Percentiles rank a stretch among this genome's conserved stretches.
These are phyloP conservation scores for Hyposoter didymator DNA, from an alignment of 2,888 invertebrate genomes.

Conservation along the genomic window DNA sequence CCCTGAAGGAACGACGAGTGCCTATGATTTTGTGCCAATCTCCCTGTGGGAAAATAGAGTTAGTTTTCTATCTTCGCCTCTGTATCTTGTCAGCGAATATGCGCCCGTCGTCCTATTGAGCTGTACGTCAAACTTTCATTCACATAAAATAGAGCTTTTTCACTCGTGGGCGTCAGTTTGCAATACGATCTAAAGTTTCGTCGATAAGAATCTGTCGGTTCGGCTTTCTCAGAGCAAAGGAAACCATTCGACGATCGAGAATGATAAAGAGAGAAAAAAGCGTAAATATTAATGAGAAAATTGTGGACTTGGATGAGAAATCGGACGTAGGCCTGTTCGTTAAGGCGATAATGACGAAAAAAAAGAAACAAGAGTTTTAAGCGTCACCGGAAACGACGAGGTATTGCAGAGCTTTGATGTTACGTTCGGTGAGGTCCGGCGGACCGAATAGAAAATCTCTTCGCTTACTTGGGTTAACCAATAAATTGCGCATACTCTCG, in stretches of 20 bases:
- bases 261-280: background rate
- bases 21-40: background rate
- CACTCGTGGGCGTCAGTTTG: background rate
- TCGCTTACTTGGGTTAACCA: constrained; percentile 76
- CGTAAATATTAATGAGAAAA: background rate
- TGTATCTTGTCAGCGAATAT: background rate
- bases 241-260: background rate
- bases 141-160: background rate
- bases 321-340: background rate
- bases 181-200: background rate
- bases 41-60: background rate
- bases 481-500: constrained; percentile 76
- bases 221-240: background rate
- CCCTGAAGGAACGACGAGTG: background rate
- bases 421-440: constrained; percentile 84
- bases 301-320: background rate
- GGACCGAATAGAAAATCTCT: constrained; percentile 86
- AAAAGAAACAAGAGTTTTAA: constrained; percentile 14
- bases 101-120: background rate
- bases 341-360: background rate
- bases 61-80: background rate
- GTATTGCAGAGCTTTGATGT: constrained; percentile 86
- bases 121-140: background rate
- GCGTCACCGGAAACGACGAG: constrained; percentile 75
- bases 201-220: background rate